Base-by-base conservation (phyloP, 2,113 vertebrate genomes). In the Ardeotis arabs region DNA sequence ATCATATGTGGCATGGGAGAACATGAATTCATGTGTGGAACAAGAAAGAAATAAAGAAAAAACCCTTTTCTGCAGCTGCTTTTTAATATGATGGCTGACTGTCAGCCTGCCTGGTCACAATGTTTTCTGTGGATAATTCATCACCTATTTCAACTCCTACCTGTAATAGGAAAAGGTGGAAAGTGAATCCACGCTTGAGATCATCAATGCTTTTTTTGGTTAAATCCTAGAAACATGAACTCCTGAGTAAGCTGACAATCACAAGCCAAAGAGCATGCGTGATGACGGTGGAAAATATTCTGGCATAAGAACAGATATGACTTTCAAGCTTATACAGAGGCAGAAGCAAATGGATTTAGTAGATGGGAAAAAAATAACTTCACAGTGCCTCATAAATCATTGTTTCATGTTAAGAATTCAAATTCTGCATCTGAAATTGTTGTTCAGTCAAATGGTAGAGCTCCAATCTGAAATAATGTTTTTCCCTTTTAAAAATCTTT, bases 321-420 rank as follows among this genome's bases (percentile, higher is more conserved):
- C 56, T 78, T 91, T 73, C 14, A 62, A 44, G 33, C 22, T 95
- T 64, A 63, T 35, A 39, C 14, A 77, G 56, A 93, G 33, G 47
- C 55, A 89, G 79, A 86, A 93, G 60, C 23, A 90, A 94, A 88
- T 5, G 4, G 16, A 84, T 67, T 74, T 52, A 86, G 31, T 25
- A 93, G 82, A 66, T 12, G 74, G 72, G 68, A 60, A 86, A 84
- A 91, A 91, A 93, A 80, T 58, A 73, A 86, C 37, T 72, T 88
- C 68, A 35, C 56, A 50, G 37, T 55, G 50, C 39, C 68, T 94
- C 79, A 70, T 86, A 90, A 75, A 86, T 94, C 49, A 78, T 81
- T 31, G 56, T 93, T 68, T 81, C 73, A 67, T 10, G 16, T 33
- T 72, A 87, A 83, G 45, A 94, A 94, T 87, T 82, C 45, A 88